Base-by-base conservation (phyloP, 2,113 vertebrate genomes). In the Scortum barcoo region DNA sequence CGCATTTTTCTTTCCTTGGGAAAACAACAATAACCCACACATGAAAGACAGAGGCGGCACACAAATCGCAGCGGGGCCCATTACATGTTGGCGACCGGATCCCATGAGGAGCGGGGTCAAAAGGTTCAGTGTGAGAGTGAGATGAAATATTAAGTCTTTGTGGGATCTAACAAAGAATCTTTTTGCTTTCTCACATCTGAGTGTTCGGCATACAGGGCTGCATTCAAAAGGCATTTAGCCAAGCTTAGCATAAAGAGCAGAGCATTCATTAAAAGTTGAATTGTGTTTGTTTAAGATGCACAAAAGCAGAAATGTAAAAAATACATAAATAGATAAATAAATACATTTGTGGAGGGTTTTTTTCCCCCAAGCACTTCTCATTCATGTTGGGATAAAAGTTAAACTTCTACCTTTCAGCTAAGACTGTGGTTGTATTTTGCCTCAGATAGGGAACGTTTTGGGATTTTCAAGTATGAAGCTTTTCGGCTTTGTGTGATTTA, bases 11-110 rank as follows among this genome's bases (percentile, higher is more conserved):
- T 33, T 19, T 7, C 9, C 16, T 40, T 26, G 40, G 50, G 6
- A 62, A 75, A 80, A 73, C 36, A 71, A 78, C 46, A 76, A 65
- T 16, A 78, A 66, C 56, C 65, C 20, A 74, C 19, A 53, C 14
- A 66, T 7, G 14, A 66, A 36, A 69, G 28, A 38, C 22, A 8
- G n/a, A 36, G 17, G 30, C 8, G 28, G 3, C 12, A 20, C 20
- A 36, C 20, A 46, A 13, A 57, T 77, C n/a, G 48, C 7, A 14
- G 7, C 4, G 14, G 40, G 1, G 5, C 28, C 28, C 7, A 22
- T 53, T 14, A 61, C 13, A 40, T 42, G 30, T 66, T 33, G n/a
- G 4, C 65, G 12, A 12, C 19, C 48, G 60, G 19, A 44, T 46
- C 36, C 2, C 26, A 24, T 19, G 13, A 17, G 28, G 36, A 36